Base-by-base conservation (phyloP, 53 echinoderm and acorn worm species). In the Holothuria scabra region DNA sequence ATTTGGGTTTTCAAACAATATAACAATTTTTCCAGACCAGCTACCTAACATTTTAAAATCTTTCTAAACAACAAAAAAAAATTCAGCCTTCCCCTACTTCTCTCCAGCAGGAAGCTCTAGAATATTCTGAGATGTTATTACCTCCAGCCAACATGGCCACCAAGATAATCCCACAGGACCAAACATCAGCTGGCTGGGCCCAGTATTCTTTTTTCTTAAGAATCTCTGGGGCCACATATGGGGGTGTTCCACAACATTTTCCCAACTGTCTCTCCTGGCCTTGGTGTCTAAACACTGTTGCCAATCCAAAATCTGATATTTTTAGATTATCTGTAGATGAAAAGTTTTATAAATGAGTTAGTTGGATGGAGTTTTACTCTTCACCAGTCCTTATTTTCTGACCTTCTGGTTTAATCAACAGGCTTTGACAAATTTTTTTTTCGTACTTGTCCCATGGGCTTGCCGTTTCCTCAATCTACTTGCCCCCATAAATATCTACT, bases 151-250 rank as follows among this genome's bases (percentile, higher is more conserved):
- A 81, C 97, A 96, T 96, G 41, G 93, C 97, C 2, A 97, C 92
- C 14, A 97, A 87, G 26, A 97, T 97, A 38, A 97, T 92, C 31
- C 97, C 97, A 90, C 97, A 97, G 2, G 97, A 97, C 97, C 97
- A 97, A 28, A 97, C 49, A 69, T 97, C 97, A 1, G 97, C 94
- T 1, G 94, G 94, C 28, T 93, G 94, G 0, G 97, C 97, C 38
- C 81, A 82, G 76, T 92, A 97, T 34, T 94, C 96, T 26, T 93
- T 89, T 63, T 90, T 93, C 84, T 90, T 90, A 0, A 96, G 76
- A 32, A 94, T 91, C 76, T 90, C 93, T 13, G 93, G 97, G 46
- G 97, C 93, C 20, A 96, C 97, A 66, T 96, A 93, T 2, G 93
- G 97, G 3, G 93, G 93, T 14, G 93, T 96, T 37, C 93, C 93